Evolutionary conservation across 2,888 invertebrate species (phyloP), one percentile per base, ranked within the genome.

Genomic region (Hemaris fuciformis): DNA sequence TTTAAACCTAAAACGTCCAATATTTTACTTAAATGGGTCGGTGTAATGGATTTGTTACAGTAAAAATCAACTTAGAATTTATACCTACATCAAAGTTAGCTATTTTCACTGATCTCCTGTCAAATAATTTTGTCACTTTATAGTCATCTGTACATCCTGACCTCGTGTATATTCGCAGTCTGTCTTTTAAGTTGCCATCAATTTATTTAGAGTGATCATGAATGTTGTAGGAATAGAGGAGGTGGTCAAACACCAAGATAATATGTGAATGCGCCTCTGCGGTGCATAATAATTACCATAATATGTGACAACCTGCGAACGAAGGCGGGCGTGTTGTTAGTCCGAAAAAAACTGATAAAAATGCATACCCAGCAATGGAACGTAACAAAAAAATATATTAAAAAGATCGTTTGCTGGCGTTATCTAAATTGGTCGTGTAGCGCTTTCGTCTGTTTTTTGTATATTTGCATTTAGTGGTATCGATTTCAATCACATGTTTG

Each of bases 291-390:
- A 70, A 89, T 89, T 88, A 84, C 66, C 88, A 89, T 89, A 89
- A 85, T 85, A 78, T 75, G 68, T 72, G 73, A 83, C 88, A 88
- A 88, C 80, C 84, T 80, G 89, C 77, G 88, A 88, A 89, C 88
- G 83, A 80, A 81, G 57, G 57, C 67, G 62, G 71, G 66, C 74
- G 70, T 73, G 72, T 67, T 75, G 73, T 70, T 71, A 73, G 68
- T 68, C 20, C 63, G 67, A 71, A 79, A 78, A 75, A 79, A 82
- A 81, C 83, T 83, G 76, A 84, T 85, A 77, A 82, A 84, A 80
- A 87, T 85, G 79, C 85, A 81, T 80, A 81, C 80, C 77, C 72
- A 71, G 31, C 7, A 41, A 25, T 60, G 25, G 41, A 53, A 62
- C 64, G 66, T 62, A 34, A 59, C 45, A 61, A 64, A 64, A 67